Evolutionary conservation across 2,888 invertebrate genomes (phyloP), one percentile per base, ranked within the genome.

Genomic region (Hermaeophaga mercurialis): DNA sequence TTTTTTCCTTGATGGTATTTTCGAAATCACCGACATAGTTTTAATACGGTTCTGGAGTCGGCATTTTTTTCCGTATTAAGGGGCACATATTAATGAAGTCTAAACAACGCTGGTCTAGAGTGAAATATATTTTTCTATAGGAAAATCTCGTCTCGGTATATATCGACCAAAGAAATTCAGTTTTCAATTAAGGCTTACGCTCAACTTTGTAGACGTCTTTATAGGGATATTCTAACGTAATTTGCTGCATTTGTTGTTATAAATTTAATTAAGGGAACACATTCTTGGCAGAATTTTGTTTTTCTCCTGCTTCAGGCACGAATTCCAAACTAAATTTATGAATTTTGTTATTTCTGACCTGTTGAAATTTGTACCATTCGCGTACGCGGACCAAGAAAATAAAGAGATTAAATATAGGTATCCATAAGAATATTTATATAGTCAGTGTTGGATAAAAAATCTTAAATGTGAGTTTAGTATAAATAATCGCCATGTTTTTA

Each of bases 181-280:
- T 57, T 59, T 59, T 56, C 61, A 54, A 63, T 61, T 54, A 58
- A 33, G 45, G 34, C 34, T 18, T 14, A 59, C 36, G 19, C 46
- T 47, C 28, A 66, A 61, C 67, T 61, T 64, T 56, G 59, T 58
- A 67, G 67, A 67, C 67, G 67, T 66, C 67, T 67, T 64, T 65
- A 66, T 62, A 58, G 48, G 58, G 43, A 52, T 56, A 52, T 56
- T 56, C 34, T 52, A 52, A 34, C 19, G 19, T 64, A 67, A 54
- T 65, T n/a, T 66, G 59, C 28, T 50, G 38, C 22, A 47, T 31
- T 46, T 55, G 44, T 55, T 53, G 44, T 36, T 49, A 44, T 49
- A 44, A 55, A 55, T 55, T 56, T 43, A 52, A 56, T 41, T 39
- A 43, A 47, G 43, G 33, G 15, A 56, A 43, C 47, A 56, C 56